Evolutionary conservation across 2,113 vertebrate genomes (phyloP), one percentile per base, ranked within the genome.

Genomic region (Mungos mungo): DNA sequence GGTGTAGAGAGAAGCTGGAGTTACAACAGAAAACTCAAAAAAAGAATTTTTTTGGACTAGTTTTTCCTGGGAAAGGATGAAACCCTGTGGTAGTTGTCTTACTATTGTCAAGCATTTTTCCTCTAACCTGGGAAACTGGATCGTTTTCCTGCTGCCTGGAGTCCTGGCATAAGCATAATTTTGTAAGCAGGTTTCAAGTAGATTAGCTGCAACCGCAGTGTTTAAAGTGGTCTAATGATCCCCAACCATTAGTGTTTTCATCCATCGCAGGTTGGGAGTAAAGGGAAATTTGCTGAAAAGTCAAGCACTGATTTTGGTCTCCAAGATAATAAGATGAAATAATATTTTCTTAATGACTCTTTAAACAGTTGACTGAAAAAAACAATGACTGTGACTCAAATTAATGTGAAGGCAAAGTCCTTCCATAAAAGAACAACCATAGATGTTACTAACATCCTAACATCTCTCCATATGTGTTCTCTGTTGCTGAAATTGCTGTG

Each of bases 161-260:
- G 23, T 35, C 38, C 84, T 88, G 66, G 95, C 84, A 83, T 80
- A 69, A 97, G 33, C 35, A 87, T 47, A 82, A 71, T 88, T 86
- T 81, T 38, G 85, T 96, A 76, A 91, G 57, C 15, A 29, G 88
- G 52, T 96, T 95, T 93, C 88, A 91, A 91, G 84, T 79, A 95
- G 77, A 97, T 82, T 68, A 87, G 69, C 81, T 90, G 7, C 50
- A 84, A 33, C 50, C 3, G 12, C 63, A 68, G 45, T 94, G 60
- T 77, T 72, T 83, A 86, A 94, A 95, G 85, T 93, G 66, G 18
- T 66, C 86, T 68, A 45, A 68, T 41, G 66, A 66, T 93, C 87
- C 66, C 50, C 86, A 33, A 0, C 33, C 66, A 79, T 76, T 92
- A 92, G 71, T 93, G 11, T 88, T 93, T 91, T 33, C 33, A 7